Evolutionary conservation across 1,140 invertebrate genomes (phyloP).

Genomic region (Aphelinus atriplicis): DNA sequence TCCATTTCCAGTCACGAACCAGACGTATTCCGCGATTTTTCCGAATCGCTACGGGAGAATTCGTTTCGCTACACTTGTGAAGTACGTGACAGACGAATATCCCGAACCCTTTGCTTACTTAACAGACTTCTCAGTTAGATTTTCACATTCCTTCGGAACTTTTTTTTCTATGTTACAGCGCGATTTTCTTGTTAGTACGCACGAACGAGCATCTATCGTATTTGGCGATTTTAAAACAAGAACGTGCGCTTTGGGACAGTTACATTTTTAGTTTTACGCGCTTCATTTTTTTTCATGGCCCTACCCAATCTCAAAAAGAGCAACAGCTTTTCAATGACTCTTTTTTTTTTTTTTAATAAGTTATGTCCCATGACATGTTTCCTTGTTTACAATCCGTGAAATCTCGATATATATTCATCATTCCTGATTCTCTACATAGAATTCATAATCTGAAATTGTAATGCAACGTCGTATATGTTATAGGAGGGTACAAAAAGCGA

Average conservation of each 20-base stretch:
- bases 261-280: too few relatives aligned
- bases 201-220: background rate
- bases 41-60: conserved; percentile 16
- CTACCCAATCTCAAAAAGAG: too few relatives aligned
- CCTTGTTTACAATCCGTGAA: too few relatives aligned
- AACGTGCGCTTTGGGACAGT: background rate
- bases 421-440: too few relatives aligned
- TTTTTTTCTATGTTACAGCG: background rate
- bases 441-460: too few relatives aligned
- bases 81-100: conserved; percentile 1
- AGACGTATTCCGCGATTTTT: conserved; percentile 20
- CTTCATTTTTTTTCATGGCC: too few relatives aligned
- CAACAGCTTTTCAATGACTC: too few relatives aligned
- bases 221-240: background rate
- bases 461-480: too few relatives aligned
- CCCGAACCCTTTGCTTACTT: conserved; percentile 6
- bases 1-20: conserved; percentile 23
- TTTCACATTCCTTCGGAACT: conserved; percentile 1
- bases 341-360: too few relatives aligned
- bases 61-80: conserved; percentile 20
- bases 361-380: too few relatives aligned
- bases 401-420: too few relatives aligned
- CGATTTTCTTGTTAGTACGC: conserved; percentile 11
- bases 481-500: too few relatives aligned
- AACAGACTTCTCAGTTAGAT: conserved; percentile 7